Evolutionary conservation across 2,888 invertebrate species (phyloP).

Genomic region (Chrysodeixis includens): DNA sequence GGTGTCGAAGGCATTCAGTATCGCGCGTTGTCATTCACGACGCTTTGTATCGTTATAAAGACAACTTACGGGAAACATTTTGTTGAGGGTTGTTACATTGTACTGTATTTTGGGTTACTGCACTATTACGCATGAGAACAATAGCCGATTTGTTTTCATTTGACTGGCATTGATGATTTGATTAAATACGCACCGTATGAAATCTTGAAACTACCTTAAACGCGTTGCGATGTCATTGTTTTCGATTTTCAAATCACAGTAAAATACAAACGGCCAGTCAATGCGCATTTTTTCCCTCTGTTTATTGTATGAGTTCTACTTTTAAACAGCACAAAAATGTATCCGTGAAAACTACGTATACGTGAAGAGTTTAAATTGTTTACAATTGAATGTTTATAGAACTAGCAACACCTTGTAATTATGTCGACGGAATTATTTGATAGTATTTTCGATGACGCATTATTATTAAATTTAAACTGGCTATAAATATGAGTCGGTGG

Average conservation of each 20-base stretch:
- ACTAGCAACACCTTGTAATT: slow-evolving; percentile 46
- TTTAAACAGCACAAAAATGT: slow-evolving; percentile 58
- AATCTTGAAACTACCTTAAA: slow-evolving; percentile 52
- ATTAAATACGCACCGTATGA: slow-evolving; percentile 31
- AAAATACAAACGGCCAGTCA: slow-evolving; percentile 33
- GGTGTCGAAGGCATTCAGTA: slow-evolving; percentile 82
- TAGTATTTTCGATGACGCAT: slow-evolving; percentile 42
- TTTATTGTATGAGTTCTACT: slow-evolving; percentile 60
- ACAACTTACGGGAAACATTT: slow-evolving; percentile 81
- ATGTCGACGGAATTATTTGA: slow-evolving; percentile 50
- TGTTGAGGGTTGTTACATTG: slow-evolving; percentile 72
- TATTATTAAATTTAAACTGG: slow-evolving; percentile 23
- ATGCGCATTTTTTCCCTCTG: slow-evolving; percentile 50
- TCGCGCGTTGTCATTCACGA: slow-evolving; percentile 82
- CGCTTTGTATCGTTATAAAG: slow-evolving; percentile 76
- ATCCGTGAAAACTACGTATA: slow-evolving; percentile 47
- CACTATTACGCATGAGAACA: slow-evolving; percentile 60
- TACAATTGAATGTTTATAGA: slow-evolving; percentile 56
- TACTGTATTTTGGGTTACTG: slow-evolving; percentile 66
- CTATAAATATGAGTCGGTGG: slow-evolving; percentile 14
- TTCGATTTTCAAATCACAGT: slow-evolving; percentile 19
- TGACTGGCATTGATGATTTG: slow-evolving; percentile 33
- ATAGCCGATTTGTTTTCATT: slow-evolving; percentile 34
- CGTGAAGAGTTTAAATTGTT: slow-evolving; percentile 50
- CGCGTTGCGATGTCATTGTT: slow-evolving; percentile 15